Conservation (phyloP, 2,888 invertebrate genomes). For the Noctua janthe region DNA sequence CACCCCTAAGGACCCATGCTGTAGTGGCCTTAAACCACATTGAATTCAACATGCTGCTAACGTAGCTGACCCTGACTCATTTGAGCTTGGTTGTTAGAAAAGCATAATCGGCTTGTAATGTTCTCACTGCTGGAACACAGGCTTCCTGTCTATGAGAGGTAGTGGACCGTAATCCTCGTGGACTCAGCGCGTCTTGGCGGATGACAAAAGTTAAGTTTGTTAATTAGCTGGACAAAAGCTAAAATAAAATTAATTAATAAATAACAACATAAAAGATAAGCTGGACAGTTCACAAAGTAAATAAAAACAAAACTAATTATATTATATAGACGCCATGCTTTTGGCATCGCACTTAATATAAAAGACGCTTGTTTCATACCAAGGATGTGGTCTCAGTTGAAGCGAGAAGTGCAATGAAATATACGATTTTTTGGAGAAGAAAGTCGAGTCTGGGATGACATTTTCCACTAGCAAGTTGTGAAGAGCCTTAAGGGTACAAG, state of each 20-base stretch:
- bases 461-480: neutral
- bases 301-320: slow-evolving; percentile 61
- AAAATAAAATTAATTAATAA: slow-evolving; percentile 31
- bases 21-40: too few relatives aligned
- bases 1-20: too few relatives aligned
- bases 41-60: too few relatives aligned
- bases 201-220: neutral
- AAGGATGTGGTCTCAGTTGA: slow-evolving; percentile 34
- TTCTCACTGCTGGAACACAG: too few relatives aligned
- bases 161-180: too few relatives aligned
- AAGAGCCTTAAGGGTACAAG: neutral
- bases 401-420: slow-evolving; percentile 10
- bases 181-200: too few relatives aligned
- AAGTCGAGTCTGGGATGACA: neutral
- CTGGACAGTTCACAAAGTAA: slow-evolving; percentile 38
- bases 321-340: slow-evolving; percentile 45
- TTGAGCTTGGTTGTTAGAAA: too few relatives aligned
- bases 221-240: slow-evolving; percentile 1
- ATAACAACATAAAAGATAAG: slow-evolving; percentile 39
- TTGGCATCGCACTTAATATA: slow-evolving; percentile 49
- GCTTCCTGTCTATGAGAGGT: too few relatives aligned
- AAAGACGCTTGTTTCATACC: slow-evolving; percentile 47
- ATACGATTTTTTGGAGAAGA: neutral
- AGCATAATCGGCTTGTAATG: too few relatives aligned
- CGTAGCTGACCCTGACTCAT: too few relatives aligned